These are phyloP conservation scores for Cephalotes varians DNA, from an alignment of 2,888 invertebrate genomes.

Conservation along the genomic window DNA sequence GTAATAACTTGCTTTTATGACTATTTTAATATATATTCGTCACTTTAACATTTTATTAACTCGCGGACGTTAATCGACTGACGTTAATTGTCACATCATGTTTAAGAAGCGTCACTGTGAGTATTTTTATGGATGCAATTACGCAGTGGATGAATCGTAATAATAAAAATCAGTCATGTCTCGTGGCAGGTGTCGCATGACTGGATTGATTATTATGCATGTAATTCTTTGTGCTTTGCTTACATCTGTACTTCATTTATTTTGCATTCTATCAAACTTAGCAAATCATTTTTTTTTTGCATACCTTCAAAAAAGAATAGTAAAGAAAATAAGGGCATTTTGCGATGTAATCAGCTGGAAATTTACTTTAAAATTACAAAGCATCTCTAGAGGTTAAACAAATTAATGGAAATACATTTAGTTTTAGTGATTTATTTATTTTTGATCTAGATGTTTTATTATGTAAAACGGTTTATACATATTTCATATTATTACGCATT, in stretches of 20 bases:
- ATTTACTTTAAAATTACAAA: background rate
- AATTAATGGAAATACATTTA: background rate
- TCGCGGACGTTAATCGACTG: constrained; percentile 3
- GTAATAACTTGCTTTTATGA: background rate
- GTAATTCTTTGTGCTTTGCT: constrained; percentile 17
- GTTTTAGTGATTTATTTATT: background rate
- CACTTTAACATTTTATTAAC: constrained; percentile 30
- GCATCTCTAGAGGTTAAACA: background rate
- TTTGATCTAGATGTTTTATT: background rate
- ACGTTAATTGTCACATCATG: constrained; percentile 6
- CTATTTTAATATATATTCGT: background rate
- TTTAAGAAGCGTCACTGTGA: background rate
- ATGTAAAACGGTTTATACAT: background rate
- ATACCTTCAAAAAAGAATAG: background rate
- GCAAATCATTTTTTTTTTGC: background rate
- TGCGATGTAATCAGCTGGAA: background rate
- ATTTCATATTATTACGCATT: background rate
- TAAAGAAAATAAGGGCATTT: too few relatives aligned
- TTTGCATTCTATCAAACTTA: background rate
- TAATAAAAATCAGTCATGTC: constrained; percentile 68
- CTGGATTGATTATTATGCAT: constrained; percentile 63
- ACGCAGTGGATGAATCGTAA: constrained; percentile 61
- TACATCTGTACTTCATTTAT: constrained; percentile 3
- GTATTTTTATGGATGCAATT: constrained; percentile 38
- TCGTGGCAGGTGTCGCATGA: constrained; percentile 62